Evolutionary conservation across 2,797 vertebrate genomes (phyloP).

Genomic region (Tarsius wallacei): DNA sequence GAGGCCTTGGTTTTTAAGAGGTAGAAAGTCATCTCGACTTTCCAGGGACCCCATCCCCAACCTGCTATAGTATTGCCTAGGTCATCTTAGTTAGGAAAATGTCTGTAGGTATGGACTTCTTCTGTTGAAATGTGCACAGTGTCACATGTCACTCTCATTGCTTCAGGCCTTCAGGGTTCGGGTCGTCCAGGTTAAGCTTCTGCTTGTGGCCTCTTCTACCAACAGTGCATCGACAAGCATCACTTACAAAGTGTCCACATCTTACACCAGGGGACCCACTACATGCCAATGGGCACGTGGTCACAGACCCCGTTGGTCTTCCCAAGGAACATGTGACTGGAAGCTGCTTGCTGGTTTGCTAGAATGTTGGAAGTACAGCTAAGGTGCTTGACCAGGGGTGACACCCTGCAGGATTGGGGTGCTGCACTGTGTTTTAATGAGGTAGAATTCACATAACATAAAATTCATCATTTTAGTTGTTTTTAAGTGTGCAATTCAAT

Average conservation of each 20-base stretch:
- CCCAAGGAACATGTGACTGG: neutral
- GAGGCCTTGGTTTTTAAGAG: neutral
- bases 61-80: neutral
- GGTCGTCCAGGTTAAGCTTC: neutral
- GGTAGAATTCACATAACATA: neutral
- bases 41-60: neutral
- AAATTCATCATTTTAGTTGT: neutral
- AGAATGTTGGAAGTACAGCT: neutral
- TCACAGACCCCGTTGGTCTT: neutral
- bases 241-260: neutral
- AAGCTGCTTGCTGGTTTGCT: neutral
- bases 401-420: neutral
- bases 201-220: neutral
- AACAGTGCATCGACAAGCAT: neutral
- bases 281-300: no score
- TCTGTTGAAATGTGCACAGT: neutral
- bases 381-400: neutral
- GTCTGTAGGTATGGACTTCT: neutral
- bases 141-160: neutral
- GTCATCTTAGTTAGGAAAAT: neutral
- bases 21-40: neutral
- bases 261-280: neutral
- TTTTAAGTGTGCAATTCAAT: neutral
- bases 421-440: neutral
- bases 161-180: neutral